phyloP scores from a whole-genome alignment of 2,888 invertebrate genomes.

The Rotaria socialis region DNA sequence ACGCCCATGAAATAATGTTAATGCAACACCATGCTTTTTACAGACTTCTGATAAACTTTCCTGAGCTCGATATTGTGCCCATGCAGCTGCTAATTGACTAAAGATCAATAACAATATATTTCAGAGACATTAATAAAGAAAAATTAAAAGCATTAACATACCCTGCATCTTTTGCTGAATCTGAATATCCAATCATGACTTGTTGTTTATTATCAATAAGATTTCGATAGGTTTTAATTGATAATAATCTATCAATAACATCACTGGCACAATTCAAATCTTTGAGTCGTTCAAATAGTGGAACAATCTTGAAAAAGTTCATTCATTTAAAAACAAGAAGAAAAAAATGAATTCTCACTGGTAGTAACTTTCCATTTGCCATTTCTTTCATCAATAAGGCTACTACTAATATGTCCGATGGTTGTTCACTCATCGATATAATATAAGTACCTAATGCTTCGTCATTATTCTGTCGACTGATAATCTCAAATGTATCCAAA shows the following conservation, averaged over 20 bases:
- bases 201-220: slow-evolving; percentile 6
- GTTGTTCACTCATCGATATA: slow-evolving; percentile 30
- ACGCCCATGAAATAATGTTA: slow-evolving; percentile 29
- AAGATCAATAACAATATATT: too few species aligned
- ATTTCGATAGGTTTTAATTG: not conserved
- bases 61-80: slow-evolving; percentile 36
- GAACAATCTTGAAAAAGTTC: not conserved
- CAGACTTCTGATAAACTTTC: not conserved
- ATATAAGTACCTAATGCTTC: slow-evolving; percentile 21
- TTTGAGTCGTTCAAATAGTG: slow-evolving; percentile 4
- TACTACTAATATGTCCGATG: not conserved
- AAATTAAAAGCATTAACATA: not conserved
- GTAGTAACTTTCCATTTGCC: not conserved
- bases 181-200: slow-evolving; percentile 13
- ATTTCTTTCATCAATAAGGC: slow-evolving; percentile 33
- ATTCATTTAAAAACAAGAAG: too few species aligned
- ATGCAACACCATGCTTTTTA: not conserved
- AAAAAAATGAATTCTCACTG: not conserved
- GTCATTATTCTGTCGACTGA: not conserved
- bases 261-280: slow-evolving; percentile 3
- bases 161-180: slow-evolving; percentile 31
- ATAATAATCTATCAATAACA: not conserved
- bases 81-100: slow-evolving; percentile 31
- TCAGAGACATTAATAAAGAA: too few species aligned
- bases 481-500: slow-evolving; percentile 10